Base-by-base conservation (phyloP, 2,888 invertebrate genomes). In the Epinotia nisella region DNA sequence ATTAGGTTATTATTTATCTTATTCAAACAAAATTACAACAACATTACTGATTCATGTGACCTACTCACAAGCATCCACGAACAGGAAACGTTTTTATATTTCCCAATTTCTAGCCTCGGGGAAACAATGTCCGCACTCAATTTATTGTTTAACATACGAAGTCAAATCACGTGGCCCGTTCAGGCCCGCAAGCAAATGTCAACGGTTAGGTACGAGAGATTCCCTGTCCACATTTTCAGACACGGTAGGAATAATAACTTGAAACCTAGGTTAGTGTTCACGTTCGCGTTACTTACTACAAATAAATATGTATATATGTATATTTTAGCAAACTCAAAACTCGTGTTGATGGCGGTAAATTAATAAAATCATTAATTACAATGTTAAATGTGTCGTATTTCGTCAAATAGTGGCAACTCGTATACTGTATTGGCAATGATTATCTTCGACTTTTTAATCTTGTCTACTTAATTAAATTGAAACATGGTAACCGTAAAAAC, bases 91-190 rank as follows among this genome's bases (percentile, higher is more conserved):
- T 24, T 65, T 55, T 39, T 21, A 53, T 53, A 55, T 65, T 65
- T 55, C 35, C 15, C 35, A 39, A 21, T 61, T 19, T n/a, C 15
- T 15, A 35, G 53, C 65, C 39, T 29, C 39, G 13, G 39, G 65
- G 65, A 39, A 65, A 15, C 19, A 61, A 61, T 21, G 65, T 13
- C 39, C 39, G 17, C 19, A 39, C 9, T 55, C 65, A 65, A 65
- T 39, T 65, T 55, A 65, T 55, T 65, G 53, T 65, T 55, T 55
- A 65, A 9, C 15, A 55, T 55, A 51, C 55, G 53, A 21, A 65
- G 65, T 65, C 65, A 21, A 65, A 65, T 53, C 19, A 55, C 55
- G 39, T 64, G 64, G 51, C 9, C 55, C 15, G 19, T 11, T 29
- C 64, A 21, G 35, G 55, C 55, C 55, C 21, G 21, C 19, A 19